These are phyloP conservation scores for Falcunculus frontatus DNA, from an alignment of 2,113 vertebrate species.

Conservation along the genomic window DNA sequence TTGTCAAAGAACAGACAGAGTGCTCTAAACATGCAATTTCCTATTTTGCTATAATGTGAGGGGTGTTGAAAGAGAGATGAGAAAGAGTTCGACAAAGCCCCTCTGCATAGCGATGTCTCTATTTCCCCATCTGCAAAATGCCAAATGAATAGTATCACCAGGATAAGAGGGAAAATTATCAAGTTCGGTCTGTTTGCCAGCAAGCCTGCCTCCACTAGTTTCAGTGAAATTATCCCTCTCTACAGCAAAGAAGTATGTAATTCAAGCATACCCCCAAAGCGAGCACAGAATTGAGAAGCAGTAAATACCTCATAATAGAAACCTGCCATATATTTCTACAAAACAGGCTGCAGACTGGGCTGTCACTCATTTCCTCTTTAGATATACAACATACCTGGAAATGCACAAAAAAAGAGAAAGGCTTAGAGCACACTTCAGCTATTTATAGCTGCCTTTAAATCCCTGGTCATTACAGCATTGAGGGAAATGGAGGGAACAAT, in stretches of 20 bases:
- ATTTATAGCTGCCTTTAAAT: not conserved
- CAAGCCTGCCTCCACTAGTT: not conserved
- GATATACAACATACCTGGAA: not conserved
- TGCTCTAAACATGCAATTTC: not conserved
- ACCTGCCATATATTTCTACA: not conserved
- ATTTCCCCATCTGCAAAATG: conserved; percentile 3
- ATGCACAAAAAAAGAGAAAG: not conserved
- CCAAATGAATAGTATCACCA: not conserved
- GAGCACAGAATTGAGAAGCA: not conserved
- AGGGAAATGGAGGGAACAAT: not conserved
- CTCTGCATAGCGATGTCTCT: not conserved
- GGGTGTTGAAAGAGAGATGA: not conserved
- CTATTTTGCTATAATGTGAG: conserved; percentile 1
- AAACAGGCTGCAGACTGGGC: not conserved
- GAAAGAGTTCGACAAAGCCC: not conserved
- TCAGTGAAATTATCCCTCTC: conserved; percentile 18
- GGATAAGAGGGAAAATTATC: not conserved
- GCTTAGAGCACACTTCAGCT: not conserved
- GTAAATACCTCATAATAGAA: conserved; percentile 33
- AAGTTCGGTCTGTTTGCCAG: not conserved
- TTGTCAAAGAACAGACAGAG: not conserved
- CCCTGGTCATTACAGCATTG: not conserved
- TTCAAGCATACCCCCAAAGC: not conserved
- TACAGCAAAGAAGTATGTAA: not conserved
- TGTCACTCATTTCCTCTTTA: conserved; percentile 1